These are phyloP conservation scores for Lutjanus campechanus DNA, from an alignment of 2,797 vertebrate species.

Conservation along the genomic window DNA sequence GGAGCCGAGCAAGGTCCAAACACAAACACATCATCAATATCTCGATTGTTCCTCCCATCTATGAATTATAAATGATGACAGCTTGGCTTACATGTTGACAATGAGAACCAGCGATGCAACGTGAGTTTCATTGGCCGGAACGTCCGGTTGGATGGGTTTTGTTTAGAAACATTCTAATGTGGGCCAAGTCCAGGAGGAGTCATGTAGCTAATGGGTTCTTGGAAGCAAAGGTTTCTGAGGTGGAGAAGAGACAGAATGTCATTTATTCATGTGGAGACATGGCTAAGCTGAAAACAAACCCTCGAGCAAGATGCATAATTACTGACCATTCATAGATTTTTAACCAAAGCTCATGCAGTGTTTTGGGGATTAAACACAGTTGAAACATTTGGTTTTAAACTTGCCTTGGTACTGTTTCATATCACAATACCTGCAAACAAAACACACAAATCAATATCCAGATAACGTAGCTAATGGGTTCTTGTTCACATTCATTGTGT, in stretches of 20 bases:
- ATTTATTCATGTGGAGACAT: slow-evolving; percentile 14
- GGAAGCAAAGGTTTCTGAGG: slow-evolving; percentile 21
- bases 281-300: slow-evolving; percentile 15
- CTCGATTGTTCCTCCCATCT: slow-evolving; percentile 25
- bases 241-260: not conserved
- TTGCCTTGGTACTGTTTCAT: slow-evolving; percentile 3
- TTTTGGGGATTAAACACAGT: not conserved
- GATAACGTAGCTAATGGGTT: too few species aligned
- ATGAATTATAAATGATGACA: slow-evolving; percentile 51
- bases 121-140: slow-evolving; percentile 6
- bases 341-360: not conserved
- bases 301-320: slow-evolving; percentile 12
- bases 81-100: slow-evolving; percentile 29
- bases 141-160: slow-evolving; percentile 10
- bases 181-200: slow-evolving; percentile 21
- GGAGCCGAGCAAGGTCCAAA: slow-evolving; percentile 4
- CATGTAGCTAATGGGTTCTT: slow-evolving; percentile 25
- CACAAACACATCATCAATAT: slow-evolving; percentile 29
- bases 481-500: too few species aligned
- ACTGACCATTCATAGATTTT: slow-evolving; percentile 12
- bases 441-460: not conserved
- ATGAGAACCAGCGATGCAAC: slow-evolving; percentile 5
- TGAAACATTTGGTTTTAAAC: not conserved
- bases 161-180: slow-evolving; percentile 22
- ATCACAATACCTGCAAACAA: not conserved